Evolutionary conservation across 2,113 vertebrate species (phyloP).

Genomic region (Hemicordylus capensis): DNA sequence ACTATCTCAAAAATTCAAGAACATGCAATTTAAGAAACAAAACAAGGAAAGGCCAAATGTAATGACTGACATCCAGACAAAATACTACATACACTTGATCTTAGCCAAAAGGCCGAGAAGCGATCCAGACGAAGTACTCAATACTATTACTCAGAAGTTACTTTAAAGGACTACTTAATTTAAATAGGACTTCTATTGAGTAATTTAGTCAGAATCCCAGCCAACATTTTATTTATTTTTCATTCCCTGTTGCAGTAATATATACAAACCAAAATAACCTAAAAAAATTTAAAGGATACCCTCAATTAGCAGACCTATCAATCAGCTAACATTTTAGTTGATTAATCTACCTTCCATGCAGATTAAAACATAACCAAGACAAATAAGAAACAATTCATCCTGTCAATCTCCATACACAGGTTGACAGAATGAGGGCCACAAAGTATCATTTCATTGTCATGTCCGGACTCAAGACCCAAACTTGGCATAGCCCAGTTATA

Average conservation of each 20-base stretch:
- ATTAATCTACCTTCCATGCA: background rate
- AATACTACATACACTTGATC: too few relatives aligned
- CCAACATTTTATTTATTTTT: too few relatives aligned
- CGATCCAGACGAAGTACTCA: too few relatives aligned
- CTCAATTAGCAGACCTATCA: background rate
- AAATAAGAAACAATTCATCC: background rate
- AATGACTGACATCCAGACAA: too few relatives aligned
- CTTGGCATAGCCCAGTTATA: background rate
- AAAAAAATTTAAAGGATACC: background rate
- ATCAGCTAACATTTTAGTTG: background rate
- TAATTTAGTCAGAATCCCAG: too few relatives aligned
- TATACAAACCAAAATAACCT: background rate
- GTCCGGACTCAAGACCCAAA: background rate
- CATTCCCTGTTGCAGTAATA: background rate
- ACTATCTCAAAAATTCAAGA: too few relatives aligned
- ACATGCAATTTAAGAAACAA: too few relatives aligned
- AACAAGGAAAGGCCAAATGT: too few relatives aligned
- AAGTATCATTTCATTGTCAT: background rate
- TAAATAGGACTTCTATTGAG: too few relatives aligned
- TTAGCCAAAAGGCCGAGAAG: too few relatives aligned
- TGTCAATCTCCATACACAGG: background rate
- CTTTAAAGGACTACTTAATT: too few relatives aligned
- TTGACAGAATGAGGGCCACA: background rate
- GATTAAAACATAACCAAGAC: background rate
- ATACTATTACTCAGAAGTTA: too few relatives aligned